These are phyloP conservation scores for Fragum whitleyi DNA, from an alignment of 2,888 invertebrate genomes.

Conservation along the genomic window DNA sequence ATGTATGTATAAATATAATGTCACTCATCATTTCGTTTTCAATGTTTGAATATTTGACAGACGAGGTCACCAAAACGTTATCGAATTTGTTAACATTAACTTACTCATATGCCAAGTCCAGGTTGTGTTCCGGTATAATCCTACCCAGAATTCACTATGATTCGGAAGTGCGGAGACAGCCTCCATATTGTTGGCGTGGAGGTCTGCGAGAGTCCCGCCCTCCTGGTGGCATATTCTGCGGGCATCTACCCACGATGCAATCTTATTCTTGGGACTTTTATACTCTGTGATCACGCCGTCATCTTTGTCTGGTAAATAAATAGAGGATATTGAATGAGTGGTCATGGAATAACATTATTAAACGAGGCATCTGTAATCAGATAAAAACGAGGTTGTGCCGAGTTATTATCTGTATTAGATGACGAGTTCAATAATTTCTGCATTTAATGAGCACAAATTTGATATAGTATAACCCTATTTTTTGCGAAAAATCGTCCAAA, in stretches of 20 bases:
- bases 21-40: no score
- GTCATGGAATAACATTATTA: neutral
- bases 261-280: constrained; percentile 52
- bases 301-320: constrained; percentile 60
- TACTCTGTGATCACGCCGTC: constrained; percentile 51
- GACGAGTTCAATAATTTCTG: no score
- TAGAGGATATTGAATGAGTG: no score
- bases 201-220: constrained; percentile 63
- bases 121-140: constrained; percentile 61
- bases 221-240: constrained; percentile 49
- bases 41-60: no score
- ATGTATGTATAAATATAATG: no score
- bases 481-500: no score
- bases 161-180: constrained; percentile 62
- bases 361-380: no score
- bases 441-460: no score
- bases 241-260: constrained; percentile 53
- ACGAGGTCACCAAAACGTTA: no score
- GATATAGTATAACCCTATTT: no score
- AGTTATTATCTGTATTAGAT: no score
- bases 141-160: constrained; percentile 66
- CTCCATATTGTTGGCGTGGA: constrained; percentile 62
- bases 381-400: no score
- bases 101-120: constrained; percentile 64
- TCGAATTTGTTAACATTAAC: neutral